Percentiles rank a stretch among this genome's conserved stretches.
Evolutionary conservation across 2,797 vertebrate species (phyloP).

Genomic region (Leucoraja ocellata): DNA sequence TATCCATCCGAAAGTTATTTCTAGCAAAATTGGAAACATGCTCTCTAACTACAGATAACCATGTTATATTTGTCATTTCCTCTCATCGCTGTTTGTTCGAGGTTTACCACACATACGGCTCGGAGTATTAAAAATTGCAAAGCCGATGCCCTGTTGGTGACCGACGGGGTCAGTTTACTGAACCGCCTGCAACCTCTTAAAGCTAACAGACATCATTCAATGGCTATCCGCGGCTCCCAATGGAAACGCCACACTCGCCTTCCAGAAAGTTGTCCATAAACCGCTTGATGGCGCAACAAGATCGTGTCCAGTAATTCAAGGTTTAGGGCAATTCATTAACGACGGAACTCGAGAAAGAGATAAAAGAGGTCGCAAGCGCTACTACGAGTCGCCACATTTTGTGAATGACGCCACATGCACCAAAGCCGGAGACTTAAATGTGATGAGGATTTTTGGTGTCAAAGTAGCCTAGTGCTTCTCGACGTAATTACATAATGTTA

Average conservation of each 20-base stretch:
- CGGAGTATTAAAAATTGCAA: not conserved
- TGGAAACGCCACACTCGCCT: not conserved
- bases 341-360: no score
- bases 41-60: not conserved
- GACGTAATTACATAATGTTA: not conserved
- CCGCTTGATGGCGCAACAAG: constrained; percentile 25
- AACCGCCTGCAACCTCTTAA: not conserved
- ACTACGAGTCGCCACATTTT: constrained; percentile 4
- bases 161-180: not conserved
- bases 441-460: constrained; percentile 1
- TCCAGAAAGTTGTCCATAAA: not conserved
- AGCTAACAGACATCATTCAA: not conserved
- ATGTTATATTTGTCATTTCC: not conserved
- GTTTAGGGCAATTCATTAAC: not conserved
- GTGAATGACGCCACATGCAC: constrained; percentile 18
- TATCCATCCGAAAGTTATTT: not conserved
- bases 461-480: not conserved
- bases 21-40: not conserved
- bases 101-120: not conserved
- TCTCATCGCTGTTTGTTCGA: not conserved
- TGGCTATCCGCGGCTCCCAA: not conserved
- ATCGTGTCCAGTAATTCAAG: not conserved
- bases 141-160: not conserved
- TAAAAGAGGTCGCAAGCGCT: not conserved
- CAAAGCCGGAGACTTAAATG: not conserved